Conservation (phyloP, 2,113 vertebrate species). For the Mus spicilegus region DNA sequence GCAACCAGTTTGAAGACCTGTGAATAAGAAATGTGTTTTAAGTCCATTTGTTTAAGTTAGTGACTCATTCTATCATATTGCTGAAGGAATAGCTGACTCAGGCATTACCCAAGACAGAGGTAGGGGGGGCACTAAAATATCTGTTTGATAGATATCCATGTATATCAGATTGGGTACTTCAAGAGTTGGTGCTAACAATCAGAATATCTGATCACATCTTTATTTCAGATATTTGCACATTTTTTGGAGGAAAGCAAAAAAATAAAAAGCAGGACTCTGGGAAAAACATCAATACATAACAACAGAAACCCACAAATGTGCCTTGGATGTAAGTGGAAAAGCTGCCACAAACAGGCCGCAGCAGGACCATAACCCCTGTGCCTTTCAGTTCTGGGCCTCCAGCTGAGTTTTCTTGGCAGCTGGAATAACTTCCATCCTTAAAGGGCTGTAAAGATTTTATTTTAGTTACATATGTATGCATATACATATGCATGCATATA, state of each 20-base stretch:
- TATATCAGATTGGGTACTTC: background rate
- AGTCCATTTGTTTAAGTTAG: background rate
- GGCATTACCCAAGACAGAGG: background rate
- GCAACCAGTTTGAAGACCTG: background rate
- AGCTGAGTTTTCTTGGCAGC: background rate
- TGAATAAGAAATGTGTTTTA: background rate
- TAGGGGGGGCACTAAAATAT: background rate
- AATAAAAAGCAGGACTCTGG: background rate
- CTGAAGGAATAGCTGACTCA: background rate
- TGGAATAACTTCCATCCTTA: background rate
- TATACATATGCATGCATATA: background rate
- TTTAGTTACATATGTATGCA: background rate
- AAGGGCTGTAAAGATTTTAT: background rate
- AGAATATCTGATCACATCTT: background rate
- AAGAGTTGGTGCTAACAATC: background rate
- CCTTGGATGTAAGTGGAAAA: background rate
- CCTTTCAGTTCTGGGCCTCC: background rate
- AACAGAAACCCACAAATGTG: background rate
- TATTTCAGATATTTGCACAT: background rate
- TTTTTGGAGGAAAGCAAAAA: background rate
- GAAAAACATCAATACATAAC: background rate
- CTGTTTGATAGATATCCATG: background rate
- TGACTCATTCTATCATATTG: background rate
- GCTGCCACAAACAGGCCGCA: background rate
- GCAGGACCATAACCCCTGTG: background rate